Conservation (phyloP, 2,797 vertebrate genomes). For the Yasuhikotakia modesta region DNA sequence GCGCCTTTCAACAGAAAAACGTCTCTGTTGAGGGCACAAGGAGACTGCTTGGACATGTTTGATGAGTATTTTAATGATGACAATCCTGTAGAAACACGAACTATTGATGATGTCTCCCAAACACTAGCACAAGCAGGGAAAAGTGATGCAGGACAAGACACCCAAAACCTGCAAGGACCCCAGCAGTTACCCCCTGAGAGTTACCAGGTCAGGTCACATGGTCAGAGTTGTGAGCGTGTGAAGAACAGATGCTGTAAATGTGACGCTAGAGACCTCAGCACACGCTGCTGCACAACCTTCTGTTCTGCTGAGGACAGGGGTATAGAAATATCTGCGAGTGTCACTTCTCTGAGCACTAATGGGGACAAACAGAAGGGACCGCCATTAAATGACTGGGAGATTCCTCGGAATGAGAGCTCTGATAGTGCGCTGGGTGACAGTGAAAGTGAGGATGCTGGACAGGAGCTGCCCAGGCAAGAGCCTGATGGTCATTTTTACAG, state of each 20-base stretch:
- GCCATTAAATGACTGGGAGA: constrained; percentile 90
- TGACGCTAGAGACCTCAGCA: constrained; percentile 76
- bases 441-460: constrained; percentile 89
- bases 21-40: constrained; percentile 76
- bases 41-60: constrained; percentile 82
- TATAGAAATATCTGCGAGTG: constrained; percentile 77
- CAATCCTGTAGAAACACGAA: constrained; percentile 84
- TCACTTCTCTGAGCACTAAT: constrained; percentile 78
- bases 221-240: not conserved
- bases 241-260: constrained; percentile 67
- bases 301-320: constrained; percentile 86
- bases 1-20: constrained; percentile 76
- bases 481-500: constrained; percentile 78
- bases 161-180: constrained; percentile 63
- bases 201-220: constrained; percentile 15
- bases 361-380: constrained; percentile 80
- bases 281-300: constrained; percentile 69
- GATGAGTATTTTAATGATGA: constrained; percentile 88
- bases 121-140: not conserved
- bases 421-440: constrained; percentile 99
- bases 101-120: constrained; percentile 80
- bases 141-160: constrained; percentile 49
- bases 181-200: no score
- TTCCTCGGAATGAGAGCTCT: constrained; percentile 98
- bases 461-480: constrained; percentile 74